phyloP scores from a whole-genome alignment of 2,888 invertebrate species.

The Ptilodon capucinus region DNA sequence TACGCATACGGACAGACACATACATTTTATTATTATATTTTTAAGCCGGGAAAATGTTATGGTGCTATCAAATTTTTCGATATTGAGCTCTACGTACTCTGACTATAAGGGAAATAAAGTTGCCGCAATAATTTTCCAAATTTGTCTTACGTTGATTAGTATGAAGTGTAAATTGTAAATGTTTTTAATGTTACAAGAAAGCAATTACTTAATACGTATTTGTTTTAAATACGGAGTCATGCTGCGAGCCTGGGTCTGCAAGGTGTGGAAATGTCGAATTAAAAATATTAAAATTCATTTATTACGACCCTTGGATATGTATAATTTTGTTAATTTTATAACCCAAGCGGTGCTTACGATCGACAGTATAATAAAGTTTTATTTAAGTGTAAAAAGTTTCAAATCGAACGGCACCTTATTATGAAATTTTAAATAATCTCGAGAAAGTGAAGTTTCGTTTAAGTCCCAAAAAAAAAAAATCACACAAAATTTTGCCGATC shows the following conservation, averaged over 20 bases:
- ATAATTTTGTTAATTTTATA: slow-evolving; percentile 51
- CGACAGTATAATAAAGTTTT: slow-evolving; percentile 34
- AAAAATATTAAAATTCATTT: slow-evolving; percentile 26
- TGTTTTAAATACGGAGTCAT: slow-evolving; percentile 4
- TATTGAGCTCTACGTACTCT: too few species aligned
- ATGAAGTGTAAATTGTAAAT: neutral
- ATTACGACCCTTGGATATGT: slow-evolving; percentile 35
- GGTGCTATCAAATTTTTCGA: too few species aligned
- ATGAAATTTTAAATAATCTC: slow-evolving; percentile 10
- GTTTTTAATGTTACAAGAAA: slow-evolving; percentile 2
- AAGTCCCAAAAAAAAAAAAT: too few species aligned
- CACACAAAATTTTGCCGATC: too few species aligned
- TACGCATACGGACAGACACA: too few species aligned
- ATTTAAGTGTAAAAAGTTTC: slow-evolving; percentile 36
- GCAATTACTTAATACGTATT: slow-evolving; percentile 6
- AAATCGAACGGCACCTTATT: slow-evolving; percentile 6
- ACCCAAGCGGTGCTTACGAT: slow-evolving; percentile 22
- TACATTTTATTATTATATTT: too few species aligned
- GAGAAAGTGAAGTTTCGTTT: slow-evolving; percentile 4
- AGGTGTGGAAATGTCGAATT: slow-evolving; percentile 9
- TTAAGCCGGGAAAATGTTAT: too few species aligned
- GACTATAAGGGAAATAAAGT: too few species aligned
- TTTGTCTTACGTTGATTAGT: too few species aligned
- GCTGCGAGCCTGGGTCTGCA: slow-evolving; percentile 5
- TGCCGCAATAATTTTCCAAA: too few species aligned